Conservation (phyloP, 1,140 invertebrate species). For the Dufourea novaeangliae region DNA sequence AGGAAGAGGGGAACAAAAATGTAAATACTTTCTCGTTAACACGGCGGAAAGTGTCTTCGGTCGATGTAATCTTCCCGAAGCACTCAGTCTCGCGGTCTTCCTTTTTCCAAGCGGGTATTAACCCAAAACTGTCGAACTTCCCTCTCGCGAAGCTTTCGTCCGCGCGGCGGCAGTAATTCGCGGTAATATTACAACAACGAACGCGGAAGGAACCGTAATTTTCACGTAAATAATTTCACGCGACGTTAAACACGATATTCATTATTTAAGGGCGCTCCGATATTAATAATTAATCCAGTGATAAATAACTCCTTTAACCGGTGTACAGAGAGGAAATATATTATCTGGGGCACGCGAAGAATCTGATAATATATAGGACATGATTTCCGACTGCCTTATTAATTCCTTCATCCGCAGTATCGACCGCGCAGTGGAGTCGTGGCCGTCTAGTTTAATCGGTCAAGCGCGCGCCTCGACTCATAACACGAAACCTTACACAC, state of each 20-base stretch:
- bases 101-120: not conserved
- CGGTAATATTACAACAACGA: not conserved
- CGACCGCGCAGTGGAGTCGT: constrained; percentile 2
- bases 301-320: constrained; percentile 11
- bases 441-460: constrained; percentile 48
- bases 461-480: constrained; percentile 36
- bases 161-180: not conserved
- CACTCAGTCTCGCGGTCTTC: not conserved
- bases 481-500: constrained; percentile 9
- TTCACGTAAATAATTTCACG: constrained; percentile 11
- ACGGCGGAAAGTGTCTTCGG: not conserved
- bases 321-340: not conserved
- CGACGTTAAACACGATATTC: not conserved
- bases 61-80: not conserved
- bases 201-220: not conserved
- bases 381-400: constrained; percentile 21
- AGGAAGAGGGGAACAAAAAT: not conserved
- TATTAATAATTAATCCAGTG: constrained; percentile 16
- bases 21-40: not conserved
- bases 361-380: not conserved
- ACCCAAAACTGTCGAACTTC: constrained; percentile 10
- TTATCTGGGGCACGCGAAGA: not conserved
- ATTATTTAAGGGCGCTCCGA: not conserved
- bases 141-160: not conserved
- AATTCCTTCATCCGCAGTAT: constrained; percentile 39